These are phyloP conservation scores for Stomatorhinus walkeri DNA, from an alignment of 2,797 vertebrate species.

Conservation along the genomic window DNA sequence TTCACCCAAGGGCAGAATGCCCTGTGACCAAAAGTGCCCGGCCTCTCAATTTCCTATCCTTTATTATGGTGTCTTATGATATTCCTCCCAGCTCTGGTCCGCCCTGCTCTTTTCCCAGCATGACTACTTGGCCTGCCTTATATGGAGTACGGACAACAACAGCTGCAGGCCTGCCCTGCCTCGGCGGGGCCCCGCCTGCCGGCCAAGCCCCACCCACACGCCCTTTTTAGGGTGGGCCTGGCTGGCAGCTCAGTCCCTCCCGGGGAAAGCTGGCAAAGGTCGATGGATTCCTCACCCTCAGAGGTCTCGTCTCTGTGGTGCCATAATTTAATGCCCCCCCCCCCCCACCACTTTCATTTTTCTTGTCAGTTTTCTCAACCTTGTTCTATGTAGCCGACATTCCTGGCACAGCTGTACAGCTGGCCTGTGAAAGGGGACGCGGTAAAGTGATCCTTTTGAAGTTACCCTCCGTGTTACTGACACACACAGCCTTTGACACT, in stretches of 20 bases:
- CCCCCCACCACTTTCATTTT: conserved; percentile 28
- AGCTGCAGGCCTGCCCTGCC: conserved; percentile 54
- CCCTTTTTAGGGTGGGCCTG: conserved; percentile 28
- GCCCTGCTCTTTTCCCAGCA: conserved; percentile 41
- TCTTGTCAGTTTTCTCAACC: conserved; percentile 35
- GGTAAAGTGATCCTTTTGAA: conserved; percentile 56
- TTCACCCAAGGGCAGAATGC: conserved; percentile 23
- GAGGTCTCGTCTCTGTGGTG: conserved; percentile 38
- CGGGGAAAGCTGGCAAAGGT: conserved; percentile 34
- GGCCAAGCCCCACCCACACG: conserved; percentile 16
- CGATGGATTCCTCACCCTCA: conserved; percentile 45
- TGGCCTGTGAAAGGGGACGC: conserved; percentile 60
- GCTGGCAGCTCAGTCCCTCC: conserved; percentile 29
- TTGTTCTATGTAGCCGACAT: conserved; percentile 47
- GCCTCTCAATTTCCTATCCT: conserved; percentile 36
- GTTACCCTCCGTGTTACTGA: conserved; percentile 64
- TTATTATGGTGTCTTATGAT: conserved; percentile 38
- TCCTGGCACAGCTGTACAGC: conserved; percentile 50
- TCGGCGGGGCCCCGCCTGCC: conserved; percentile 39
- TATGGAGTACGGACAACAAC: conserved; percentile 57
- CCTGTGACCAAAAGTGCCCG: conserved; percentile 29
- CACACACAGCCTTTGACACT: conserved; percentile 50
- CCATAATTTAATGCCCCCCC: conserved; percentile 33
- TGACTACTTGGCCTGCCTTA: conserved; percentile 39
- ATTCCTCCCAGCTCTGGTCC: conserved; percentile 27